Conservation (phyloP, 2,888 invertebrate species). For the Aleiodes alternator region DNA sequence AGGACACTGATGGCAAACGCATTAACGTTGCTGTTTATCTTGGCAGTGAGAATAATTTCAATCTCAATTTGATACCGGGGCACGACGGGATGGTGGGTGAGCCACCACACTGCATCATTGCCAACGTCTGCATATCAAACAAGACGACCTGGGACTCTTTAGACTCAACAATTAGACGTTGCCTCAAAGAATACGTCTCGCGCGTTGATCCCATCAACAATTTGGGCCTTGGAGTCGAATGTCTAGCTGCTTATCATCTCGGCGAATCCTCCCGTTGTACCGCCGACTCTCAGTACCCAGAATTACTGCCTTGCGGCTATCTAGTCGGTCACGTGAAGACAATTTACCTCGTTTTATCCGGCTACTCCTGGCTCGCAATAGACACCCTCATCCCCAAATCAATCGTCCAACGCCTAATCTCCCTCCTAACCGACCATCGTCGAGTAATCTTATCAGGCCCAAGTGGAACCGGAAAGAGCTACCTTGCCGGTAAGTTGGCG, state of each 20-base stretch:
- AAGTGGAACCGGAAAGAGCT: constrained; percentile 97
- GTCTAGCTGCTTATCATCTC: constrained; percentile 94
- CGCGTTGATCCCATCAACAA: constrained; percentile 92
- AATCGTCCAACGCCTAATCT: constrained; percentile 89
- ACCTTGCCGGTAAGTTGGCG: constrained; percentile 94
- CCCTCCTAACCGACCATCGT: constrained; percentile 92
- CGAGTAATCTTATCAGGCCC: constrained; percentile 97
- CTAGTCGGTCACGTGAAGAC: constrained; percentile 91
- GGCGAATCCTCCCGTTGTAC: constrained; percentile 91
- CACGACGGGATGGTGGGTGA: constrained; percentile 72
- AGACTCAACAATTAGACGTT: constrained; percentile 92
- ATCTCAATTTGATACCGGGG: constrained; percentile 76
- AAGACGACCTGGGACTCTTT: constrained; percentile 97
- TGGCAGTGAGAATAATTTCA: constrained; percentile 82
- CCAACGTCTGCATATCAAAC: constrained; percentile 91
- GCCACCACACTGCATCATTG: constrained; percentile 82
- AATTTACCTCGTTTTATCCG: constrained; percentile 92
- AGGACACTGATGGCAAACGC: constrained; percentile 88
- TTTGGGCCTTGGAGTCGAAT: constrained; percentile 82
- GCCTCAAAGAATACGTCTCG: constrained; percentile 95
- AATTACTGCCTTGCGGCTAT: constrained; percentile 94
- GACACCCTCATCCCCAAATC: constrained; percentile 97
- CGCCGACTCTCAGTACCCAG: constrained; percentile 87
- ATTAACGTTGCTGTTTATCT: constrained; percentile 92
- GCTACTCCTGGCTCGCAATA: constrained; percentile 91